phyloP scores from a whole-genome alignment of 2,113 vertebrate species.

The Amphilophus citrinellus region DNA sequence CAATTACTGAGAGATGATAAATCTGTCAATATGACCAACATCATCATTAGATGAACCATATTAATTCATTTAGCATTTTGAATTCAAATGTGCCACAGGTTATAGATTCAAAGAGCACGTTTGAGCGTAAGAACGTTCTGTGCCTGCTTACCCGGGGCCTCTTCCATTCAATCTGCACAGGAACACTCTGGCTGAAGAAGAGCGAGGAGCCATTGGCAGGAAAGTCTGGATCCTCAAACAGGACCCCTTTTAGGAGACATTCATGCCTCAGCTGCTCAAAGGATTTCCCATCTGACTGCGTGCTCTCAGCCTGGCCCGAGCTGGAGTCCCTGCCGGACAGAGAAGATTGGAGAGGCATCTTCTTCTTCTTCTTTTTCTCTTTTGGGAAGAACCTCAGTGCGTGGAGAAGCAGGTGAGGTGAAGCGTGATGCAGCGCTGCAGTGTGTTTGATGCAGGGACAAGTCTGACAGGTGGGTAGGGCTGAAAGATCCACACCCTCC shows the following conservation, averaged over 20 bases:
- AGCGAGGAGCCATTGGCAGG: conserved; percentile 85
- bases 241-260: conserved; percentile 78
- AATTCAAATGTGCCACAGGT: neutral
- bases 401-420: conserved; percentile 22
- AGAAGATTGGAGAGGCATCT: conserved; percentile 82
- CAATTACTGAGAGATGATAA: too few species aligned
- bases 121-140: fast-evolving
- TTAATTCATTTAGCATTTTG: neutral
- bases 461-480: conserved; percentile 48
- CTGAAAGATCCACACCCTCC: conserved; percentile 58
- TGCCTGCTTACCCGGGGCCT: conserved; percentile 85
- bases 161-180: conserved; percentile 90
- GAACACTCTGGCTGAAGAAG: conserved; percentile 88
- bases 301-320: conserved; percentile 47
- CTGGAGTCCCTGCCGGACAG: neutral
- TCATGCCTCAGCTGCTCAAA: conserved; percentile 86
- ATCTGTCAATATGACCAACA: too few species aligned
- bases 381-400: neutral
- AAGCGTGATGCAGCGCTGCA: conserved; percentile 31
- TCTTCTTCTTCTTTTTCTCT: conserved; percentile 44
- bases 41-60: fast-evolving
- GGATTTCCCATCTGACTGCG: conserved; percentile 82
- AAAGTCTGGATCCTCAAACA: conserved; percentile 93
- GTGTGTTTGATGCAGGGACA: conserved; percentile 31
- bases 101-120: neutral